Evolutionary conservation across 2,113 vertebrate genomes (phyloP).

Genomic region (Dissostichus mawsoni): DNA sequence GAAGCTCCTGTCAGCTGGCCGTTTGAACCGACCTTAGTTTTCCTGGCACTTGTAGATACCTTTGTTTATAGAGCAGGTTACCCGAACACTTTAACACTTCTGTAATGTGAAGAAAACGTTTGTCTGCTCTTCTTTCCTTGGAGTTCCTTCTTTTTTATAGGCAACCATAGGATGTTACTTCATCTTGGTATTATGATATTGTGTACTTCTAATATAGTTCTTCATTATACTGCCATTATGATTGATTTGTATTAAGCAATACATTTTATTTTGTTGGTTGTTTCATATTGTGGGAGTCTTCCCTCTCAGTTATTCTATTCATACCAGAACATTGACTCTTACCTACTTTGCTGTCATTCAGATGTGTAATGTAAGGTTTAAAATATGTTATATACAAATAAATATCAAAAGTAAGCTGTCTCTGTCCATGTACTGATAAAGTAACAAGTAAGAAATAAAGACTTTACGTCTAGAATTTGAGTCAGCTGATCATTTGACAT

Average conservation of each 20-base stretch:
- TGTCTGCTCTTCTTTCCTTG: constrained; percentile 52
- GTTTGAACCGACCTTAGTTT: constrained; percentile 47
- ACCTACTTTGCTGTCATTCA: constrained; percentile 77
- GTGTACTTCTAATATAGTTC: constrained; percentile 69
- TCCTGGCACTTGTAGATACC: constrained; percentile 77
- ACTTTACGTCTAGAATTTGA: constrained; percentile 42
- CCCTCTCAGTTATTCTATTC: constrained; percentile 67
- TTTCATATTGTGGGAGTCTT: constrained; percentile 74
- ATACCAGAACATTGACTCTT: constrained; percentile 72
- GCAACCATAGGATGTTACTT: constrained; percentile 54
- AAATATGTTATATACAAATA: constrained; percentile 78
- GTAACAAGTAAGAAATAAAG: constrained; percentile 80
- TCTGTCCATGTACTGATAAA: constrained; percentile 82
- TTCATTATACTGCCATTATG: constrained; percentile 72
- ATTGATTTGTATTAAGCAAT: constrained; percentile 85
- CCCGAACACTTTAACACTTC: constrained; percentile 56
- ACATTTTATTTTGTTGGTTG: constrained; percentile 71
- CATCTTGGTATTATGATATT: constrained; percentile 69
- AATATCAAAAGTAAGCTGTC: constrained; percentile 74
- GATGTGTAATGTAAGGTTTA: constrained; percentile 77
- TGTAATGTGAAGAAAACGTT: constrained; percentile 71
- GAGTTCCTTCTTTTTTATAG: constrained; percentile 69
- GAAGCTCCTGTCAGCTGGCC: constrained; percentile 24
- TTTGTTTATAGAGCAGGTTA: constrained; percentile 69
- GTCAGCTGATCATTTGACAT: constrained; percentile 18